Conservation (phyloP, 2,888 invertebrate species). For the Pterostichus niger region DNA sequence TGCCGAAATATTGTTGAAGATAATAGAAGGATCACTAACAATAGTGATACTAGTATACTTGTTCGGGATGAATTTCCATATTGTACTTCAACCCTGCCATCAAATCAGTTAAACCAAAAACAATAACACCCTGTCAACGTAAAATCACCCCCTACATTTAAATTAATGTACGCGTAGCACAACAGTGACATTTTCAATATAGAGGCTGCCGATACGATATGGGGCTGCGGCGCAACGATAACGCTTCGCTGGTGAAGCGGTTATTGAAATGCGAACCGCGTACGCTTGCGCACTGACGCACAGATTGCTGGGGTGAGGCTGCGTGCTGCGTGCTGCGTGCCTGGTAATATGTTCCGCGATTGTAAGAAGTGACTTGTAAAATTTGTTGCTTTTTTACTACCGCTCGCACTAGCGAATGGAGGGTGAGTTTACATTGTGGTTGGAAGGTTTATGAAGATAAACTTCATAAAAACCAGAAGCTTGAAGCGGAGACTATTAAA, state of each 20-base stretch:
- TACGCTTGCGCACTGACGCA: neutral
- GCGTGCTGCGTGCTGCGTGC: conserved; percentile 22
- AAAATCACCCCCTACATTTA: conserved; percentile 29
- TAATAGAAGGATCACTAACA: too few species aligned
- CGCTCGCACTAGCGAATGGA: neutral
- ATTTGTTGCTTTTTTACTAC: conserved; percentile 17
- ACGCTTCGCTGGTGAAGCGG: conserved; percentile 27
- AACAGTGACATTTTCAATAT: conserved; percentile 56
- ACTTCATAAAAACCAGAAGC: conserved; percentile 14
- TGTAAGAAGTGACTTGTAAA: conserved; percentile 42
- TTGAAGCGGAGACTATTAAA: too few species aligned
- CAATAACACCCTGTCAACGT: neutral
- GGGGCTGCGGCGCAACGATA: conserved; percentile 22
- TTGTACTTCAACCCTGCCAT: neutral
- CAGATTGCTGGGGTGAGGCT: conserved; percentile 5
- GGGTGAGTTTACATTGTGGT: neutral
- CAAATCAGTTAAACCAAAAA: conserved; percentile 19
- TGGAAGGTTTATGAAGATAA: conserved; percentile 4
- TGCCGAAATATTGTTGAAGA: too few species aligned
- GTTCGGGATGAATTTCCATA: too few species aligned
- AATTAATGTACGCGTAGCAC: conserved; percentile 53
- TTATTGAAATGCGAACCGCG: conserved; percentile 36
- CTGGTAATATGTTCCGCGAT: conserved; percentile 18
- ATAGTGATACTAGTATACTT: too few species aligned
- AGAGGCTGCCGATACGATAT: conserved; percentile 7